A percentile compares a stretch with the other conserved stretches of the same genome.
These are phyloP conservation scores for Drosophila crucigera DNA, from an alignment of 2,888 invertebrate genomes.

Conservation along the genomic window DNA sequence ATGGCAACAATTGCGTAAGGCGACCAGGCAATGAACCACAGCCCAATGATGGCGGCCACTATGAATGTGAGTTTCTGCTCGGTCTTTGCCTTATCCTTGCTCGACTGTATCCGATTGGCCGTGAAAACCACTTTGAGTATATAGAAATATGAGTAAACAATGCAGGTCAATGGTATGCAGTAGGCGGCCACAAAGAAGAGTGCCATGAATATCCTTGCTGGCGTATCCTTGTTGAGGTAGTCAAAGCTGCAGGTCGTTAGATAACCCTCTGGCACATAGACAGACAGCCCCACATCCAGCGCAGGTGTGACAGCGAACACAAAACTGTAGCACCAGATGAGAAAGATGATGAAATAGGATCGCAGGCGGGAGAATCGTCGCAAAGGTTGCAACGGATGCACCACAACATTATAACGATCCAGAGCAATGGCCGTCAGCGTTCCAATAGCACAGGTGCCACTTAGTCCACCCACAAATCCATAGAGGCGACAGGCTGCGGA, in stretches of 20 bases:
- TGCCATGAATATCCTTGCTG: conserved; percentile 90
- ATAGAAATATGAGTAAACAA: conserved; percentile 90
- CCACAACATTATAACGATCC: conserved; percentile 93
- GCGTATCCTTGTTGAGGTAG: conserved; percentile 89
- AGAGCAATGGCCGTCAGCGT: conserved; percentile 92
- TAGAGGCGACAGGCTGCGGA: conserved; percentile 90
- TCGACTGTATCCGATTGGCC: conserved; percentile 86
- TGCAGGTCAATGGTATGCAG: conserved; percentile 90
- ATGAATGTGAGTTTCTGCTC: conserved; percentile 90
- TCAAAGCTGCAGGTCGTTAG: conserved; percentile 95
- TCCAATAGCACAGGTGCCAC: conserved; percentile 92
- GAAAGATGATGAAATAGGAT: conserved; percentile 87
- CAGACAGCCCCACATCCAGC: conserved; percentile 89
- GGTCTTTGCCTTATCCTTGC: conserved; percentile 89
- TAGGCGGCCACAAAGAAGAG: conserved; percentile 91
- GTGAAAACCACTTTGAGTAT: conserved; percentile 89
- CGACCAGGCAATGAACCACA: conserved; percentile 93
- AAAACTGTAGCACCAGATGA: conserved; percentile 91
- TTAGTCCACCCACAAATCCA: conserved; percentile 92
- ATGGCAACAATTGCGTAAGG: conserved; percentile 92
- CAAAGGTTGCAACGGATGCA: conserved; percentile 90
- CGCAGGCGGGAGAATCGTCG: conserved; percentile 88
- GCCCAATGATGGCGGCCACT: conserved; percentile 89
- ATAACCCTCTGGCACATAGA: conserved; percentile 93
- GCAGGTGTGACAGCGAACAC: conserved; percentile 90